phyloP scores from a whole-genome alignment of 2,113 vertebrate genomes.

The Strix uralensis region DNA sequence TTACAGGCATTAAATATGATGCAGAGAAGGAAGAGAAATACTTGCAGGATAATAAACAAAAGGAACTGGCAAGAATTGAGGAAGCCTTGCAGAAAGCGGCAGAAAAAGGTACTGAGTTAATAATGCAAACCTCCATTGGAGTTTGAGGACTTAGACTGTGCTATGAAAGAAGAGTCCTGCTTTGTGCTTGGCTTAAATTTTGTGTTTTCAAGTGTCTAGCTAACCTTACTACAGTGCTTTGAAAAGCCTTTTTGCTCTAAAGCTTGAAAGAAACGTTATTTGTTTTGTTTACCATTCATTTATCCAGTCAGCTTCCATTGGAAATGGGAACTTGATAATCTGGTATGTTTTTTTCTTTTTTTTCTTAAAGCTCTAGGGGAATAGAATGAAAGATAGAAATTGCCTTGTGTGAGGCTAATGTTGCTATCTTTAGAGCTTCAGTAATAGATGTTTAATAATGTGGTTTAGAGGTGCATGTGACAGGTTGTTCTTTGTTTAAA shows the following conservation, averaged over 20 bases:
- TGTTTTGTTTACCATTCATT: neutral
- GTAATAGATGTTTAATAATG: neutral
- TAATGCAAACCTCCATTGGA: neutral
- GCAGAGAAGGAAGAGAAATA: slow-evolving; percentile 90
- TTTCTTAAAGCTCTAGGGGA: neutral
- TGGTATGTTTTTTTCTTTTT: neutral
- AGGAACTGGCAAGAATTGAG: slow-evolving; percentile 90
- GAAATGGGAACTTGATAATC: neutral
- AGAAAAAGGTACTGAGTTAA: slow-evolving; percentile 80
- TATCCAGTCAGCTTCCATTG: neutral
- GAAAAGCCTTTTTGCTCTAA: neutral
- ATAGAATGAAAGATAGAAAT: neutral
- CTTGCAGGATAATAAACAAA: slow-evolving; percentile 90
- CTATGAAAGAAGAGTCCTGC: neutral
- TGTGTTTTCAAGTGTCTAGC: neutral
- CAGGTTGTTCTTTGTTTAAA: neutral
- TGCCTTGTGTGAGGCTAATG: neutral
- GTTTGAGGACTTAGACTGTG: neutral
- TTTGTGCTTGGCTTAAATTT: neutral
- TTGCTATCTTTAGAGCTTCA: neutral
- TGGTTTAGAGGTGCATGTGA: neutral
- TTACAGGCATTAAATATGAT: slow-evolving; percentile 90
- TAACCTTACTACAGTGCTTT: neutral
- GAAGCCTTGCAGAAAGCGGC: slow-evolving; percentile 87
- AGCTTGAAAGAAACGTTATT: neutral